Evolutionary conservation across 2,888 invertebrate genomes (phyloP), one percentile per base, ranked within the genome.

Genomic region (Meliscaeva auricollis): DNA sequence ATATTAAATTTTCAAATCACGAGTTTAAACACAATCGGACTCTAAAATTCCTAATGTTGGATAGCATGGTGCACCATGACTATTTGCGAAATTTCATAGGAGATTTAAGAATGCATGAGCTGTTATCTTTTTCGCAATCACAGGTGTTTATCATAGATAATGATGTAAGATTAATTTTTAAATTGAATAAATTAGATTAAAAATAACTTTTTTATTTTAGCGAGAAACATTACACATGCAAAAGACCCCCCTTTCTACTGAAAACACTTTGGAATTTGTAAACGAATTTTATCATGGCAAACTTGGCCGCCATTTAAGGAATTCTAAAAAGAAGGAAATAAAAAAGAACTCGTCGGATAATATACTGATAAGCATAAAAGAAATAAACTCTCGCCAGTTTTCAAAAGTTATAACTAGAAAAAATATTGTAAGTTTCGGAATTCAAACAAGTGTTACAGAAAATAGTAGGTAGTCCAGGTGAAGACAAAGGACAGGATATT

Each of bases 1-100:
- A 38, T n/a, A 54, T 64, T 9, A 60, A 38, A 32, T 11, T 48
- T 0, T n/a, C 62, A 17, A 20, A 26, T 0, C n/a, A 44, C 11
- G 66, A 52, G 8, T n/a, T 54, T n/a, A 13, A 15, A 35, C 15
- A 17, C 3, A 85, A 85, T 73, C 15, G 41, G 56, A 72, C 85
- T 41, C 56, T 85, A 69, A 44, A 76, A 76, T 81, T 85, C 22
- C n/a, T 81, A 2, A 81, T 85, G 75, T 15, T 85, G 41, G 81
- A 80, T 26, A 73, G 72, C 41, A n/a, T 56, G 11, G 17, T 62
- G 26, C 35, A 81, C 41, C 15, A 8, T 26, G 76, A 81, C 9
- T 85, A 76, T 56, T 44, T 76, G 35, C 66, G 54, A 11, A 44
- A 73, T 64, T 72, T 85, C 8, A 35, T 85, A 1, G 84, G 84